A percentile compares a stretch with the other conserved stretches of the same genome.
These are phyloP conservation scores for Oscheius sp. DNA, from an alignment of 2,888 invertebrate species.

Conservation along the genomic window DNA sequence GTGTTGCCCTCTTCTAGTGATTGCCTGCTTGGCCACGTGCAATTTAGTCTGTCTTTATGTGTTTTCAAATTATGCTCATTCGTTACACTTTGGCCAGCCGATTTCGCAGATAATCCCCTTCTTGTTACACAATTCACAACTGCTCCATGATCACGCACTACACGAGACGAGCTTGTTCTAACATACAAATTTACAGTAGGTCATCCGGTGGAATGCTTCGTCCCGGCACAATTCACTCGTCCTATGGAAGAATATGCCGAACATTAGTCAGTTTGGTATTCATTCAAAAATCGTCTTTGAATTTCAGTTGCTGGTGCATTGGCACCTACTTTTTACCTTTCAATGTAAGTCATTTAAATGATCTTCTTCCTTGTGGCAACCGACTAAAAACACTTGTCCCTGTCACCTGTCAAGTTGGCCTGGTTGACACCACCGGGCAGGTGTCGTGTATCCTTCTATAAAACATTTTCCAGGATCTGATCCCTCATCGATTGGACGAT, in stretches of 20 bases:
- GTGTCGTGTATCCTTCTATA: neutral
- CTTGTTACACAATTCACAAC: slow-evolving; percentile 30
- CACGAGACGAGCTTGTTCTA: slow-evolving; percentile 16
- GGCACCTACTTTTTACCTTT: slow-evolving; percentile 73
- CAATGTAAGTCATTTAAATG: slow-evolving; percentile 47
- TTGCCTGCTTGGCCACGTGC: slow-evolving; percentile 8
- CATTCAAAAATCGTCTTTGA: too few relatives aligned
- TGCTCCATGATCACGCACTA: slow-evolving; percentile 20
- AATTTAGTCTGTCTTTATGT: neutral
- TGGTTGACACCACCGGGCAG: neutral
- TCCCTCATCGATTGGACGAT: slow-evolving; percentile 73
- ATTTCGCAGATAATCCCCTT: slow-evolving; percentile 20
- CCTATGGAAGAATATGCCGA: slow-evolving; percentile 77
- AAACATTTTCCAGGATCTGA: slow-evolving; percentile 71
- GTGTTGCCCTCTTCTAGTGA: slow-evolving; percentile 1
- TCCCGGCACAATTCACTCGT: slow-evolving; percentile 76
- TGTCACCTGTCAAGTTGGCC: slow-evolving; percentile 30
- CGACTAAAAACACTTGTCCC: slow-evolving; percentile 27
- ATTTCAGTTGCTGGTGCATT: slow-evolving; percentile 74
- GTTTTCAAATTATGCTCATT: slow-evolving; percentile 2
- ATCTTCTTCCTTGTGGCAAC: too few relatives aligned
- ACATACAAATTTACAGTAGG: slow-evolving; percentile 69
- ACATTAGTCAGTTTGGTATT: too few relatives aligned
- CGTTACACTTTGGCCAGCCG: slow-evolving; percentile 2
- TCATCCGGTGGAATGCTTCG: slow-evolving; percentile 77